Percentiles rank a stretch among this genome's conserved stretches.
Conservation (phyloP, 2,797 vertebrate species). For the Centropyge bicolor region DNA sequence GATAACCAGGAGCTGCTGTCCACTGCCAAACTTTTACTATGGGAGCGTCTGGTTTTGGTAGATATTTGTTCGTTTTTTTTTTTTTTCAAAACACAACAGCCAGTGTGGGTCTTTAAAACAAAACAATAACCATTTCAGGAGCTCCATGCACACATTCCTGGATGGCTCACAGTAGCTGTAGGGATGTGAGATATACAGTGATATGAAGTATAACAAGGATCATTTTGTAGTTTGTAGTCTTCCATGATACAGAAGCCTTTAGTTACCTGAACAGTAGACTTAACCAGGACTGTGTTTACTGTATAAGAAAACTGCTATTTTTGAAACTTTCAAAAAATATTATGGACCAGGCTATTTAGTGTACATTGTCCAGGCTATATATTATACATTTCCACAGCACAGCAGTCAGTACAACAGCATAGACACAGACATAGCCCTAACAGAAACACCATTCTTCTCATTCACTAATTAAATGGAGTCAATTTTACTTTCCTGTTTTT, state of each 20-base stretch:
- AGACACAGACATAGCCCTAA: background rate
- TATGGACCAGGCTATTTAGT: background rate
- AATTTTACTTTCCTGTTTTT: background rate
- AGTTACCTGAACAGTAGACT: background rate
- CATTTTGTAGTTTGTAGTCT: background rate
- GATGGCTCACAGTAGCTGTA: constrained; percentile 13
- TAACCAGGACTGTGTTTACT: background rate
- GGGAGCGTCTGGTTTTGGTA: background rate
- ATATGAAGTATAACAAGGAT: background rate
- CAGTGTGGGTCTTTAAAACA: constrained; percentile 12
- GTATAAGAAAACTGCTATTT: background rate
- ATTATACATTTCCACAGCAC: background rate
- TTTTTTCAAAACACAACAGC: background rate
- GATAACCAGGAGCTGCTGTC: constrained; percentile 26
- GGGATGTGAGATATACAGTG: background rate
- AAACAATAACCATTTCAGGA: background rate
- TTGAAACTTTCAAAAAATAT: background rate
- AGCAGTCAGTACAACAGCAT: background rate
- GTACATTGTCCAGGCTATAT: background rate
- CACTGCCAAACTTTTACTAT: background rate
- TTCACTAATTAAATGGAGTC: background rate
- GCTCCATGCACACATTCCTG: background rate
- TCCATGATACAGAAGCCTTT: background rate
- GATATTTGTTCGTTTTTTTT: constrained; percentile 2
- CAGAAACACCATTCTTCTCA: background rate